Percentiles rank a stretch among this genome's conserved stretches.
These are phyloP conservation scores for Australoheros facetus DNA, from an alignment of 2,797 vertebrate species.

Conservation along the genomic window DNA sequence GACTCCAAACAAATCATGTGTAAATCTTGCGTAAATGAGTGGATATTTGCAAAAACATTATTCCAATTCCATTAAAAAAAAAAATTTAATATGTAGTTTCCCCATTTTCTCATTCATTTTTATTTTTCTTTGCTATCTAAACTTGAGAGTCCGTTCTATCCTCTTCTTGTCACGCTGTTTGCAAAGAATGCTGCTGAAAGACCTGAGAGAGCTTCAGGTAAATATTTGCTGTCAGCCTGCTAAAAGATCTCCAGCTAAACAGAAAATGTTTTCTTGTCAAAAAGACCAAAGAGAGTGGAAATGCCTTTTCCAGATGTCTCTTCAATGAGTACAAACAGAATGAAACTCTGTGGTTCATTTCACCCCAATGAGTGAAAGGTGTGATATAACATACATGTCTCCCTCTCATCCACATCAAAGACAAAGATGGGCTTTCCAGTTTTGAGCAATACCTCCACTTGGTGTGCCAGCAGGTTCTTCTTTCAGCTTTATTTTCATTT, in stretches of 20 bases:
- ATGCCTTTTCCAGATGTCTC: constrained; percentile 55
- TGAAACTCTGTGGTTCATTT: constrained; percentile 18
- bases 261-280: constrained; percentile 24
- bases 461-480: constrained; percentile 32
- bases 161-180: neutral
- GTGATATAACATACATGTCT: constrained; percentile 27
- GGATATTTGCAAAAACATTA: neutral
- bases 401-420: constrained; percentile 51
- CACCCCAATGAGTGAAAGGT: constrained; percentile 40
- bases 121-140: neutral
- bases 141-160: neutral
- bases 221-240: constrained; percentile 50
- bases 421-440: constrained; percentile 24
- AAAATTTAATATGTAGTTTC: neutral
- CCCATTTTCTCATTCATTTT: too few relatives aligned
- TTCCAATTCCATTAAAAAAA: neutral
- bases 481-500: constrained; percentile 41
- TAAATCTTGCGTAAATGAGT: neutral
- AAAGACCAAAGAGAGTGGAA: constrained; percentile 11
- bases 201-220: constrained; percentile 27
- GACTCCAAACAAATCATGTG: neutral
- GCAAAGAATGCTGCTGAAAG: constrained; percentile 2
- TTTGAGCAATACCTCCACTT: constrained; percentile 25
- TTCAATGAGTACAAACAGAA: constrained; percentile 24
- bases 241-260: constrained; percentile 19